Percentiles rank a stretch among this genome's conserved stretches.
These are phyloP conservation scores for Pantelozetes paolii DNA, from an alignment of 2,888 invertebrate species.

Conservation along the genomic window DNA sequence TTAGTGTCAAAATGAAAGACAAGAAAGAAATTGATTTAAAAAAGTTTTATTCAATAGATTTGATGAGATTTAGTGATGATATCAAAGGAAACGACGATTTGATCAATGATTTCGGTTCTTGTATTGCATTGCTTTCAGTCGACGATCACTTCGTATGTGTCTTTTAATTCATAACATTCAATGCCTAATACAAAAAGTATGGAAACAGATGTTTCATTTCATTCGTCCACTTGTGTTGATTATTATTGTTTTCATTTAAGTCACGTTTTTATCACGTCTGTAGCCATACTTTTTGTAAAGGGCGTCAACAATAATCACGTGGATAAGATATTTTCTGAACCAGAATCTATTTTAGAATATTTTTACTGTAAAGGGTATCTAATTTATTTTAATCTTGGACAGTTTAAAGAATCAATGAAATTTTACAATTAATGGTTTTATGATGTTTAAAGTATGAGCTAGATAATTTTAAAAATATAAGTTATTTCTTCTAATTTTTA, in stretches of 20 bases:
- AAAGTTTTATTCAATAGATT: slow-evolving; percentile 17
- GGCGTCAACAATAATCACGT: too few species aligned
- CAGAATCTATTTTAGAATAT: too few species aligned
- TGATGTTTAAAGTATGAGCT: too few species aligned
- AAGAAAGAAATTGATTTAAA: background rate
- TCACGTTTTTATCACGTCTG: too few species aligned
- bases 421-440: too few species aligned
- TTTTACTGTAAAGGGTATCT: too few species aligned
- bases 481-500: background rate
- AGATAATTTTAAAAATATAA: too few species aligned
- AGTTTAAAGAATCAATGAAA: too few species aligned
- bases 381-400: too few species aligned
- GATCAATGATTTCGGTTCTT: slow-evolving; percentile 10
- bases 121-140: background rate
- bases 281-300: too few species aligned
- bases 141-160: background rate
- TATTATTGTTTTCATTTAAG: too few species aligned
- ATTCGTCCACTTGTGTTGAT: slow-evolving; percentile 17
- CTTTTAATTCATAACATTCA: slow-evolving; percentile 5
- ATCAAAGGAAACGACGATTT: background rate
- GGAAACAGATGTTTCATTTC: background rate
- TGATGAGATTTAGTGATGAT: background rate
- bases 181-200: background rate
- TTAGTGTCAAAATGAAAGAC: background rate
- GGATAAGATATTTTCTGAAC: too few species aligned